phyloP scores from a whole-genome alignment of 2,113 vertebrate genomes.

The Machaerirhynchus nigripectus region DNA sequence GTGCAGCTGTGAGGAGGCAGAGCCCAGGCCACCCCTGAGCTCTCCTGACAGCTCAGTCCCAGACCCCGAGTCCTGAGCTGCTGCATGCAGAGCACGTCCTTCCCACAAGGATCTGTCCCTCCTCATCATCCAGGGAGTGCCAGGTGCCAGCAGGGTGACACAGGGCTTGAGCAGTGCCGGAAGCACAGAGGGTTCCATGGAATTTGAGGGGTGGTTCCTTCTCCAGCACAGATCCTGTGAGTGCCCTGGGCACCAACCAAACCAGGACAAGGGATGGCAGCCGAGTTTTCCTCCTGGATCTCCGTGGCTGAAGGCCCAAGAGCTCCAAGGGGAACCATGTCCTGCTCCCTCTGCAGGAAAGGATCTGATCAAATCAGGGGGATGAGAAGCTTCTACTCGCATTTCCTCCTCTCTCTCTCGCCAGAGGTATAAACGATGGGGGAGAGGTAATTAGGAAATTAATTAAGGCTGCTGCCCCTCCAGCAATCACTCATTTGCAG shows the following conservation, averaged over 20 bases:
- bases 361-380: neutral
- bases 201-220: neutral
- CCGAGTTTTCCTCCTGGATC: neutral
- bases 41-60: neutral
- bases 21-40: neutral
- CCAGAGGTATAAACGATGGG: accelerated
- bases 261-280: neutral
- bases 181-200: neutral
- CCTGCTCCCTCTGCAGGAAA: neutral
- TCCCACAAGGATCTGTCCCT: neutral
- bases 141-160: neutral
- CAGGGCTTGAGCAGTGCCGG: accelerated
- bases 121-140: neutral
- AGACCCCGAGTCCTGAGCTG: accelerated
- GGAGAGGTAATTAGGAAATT: neutral
- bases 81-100: neutral
- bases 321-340: neutral
- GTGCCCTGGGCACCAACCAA: accelerated
- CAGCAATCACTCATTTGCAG: neutral
- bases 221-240: accelerated
- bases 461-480: neutral
- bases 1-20: neutral
- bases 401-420: neutral
- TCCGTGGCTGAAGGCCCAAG: neutral
- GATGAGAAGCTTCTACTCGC: neutral